phyloP scores from a whole-genome alignment of 1,140 invertebrate species.

The Heliconius hewitsoni region DNA sequence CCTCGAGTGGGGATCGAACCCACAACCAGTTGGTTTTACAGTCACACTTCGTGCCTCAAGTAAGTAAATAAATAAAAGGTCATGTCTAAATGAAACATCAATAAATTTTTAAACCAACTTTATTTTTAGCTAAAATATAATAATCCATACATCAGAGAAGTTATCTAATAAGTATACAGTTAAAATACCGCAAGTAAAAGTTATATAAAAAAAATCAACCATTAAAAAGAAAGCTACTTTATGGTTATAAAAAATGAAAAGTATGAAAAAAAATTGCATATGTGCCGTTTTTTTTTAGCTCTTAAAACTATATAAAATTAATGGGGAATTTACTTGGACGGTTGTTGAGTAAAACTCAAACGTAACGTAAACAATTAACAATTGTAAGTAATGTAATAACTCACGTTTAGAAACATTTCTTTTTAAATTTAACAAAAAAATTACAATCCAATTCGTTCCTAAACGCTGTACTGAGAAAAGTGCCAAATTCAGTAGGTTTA shows the following conservation, averaged over 20 bases:
- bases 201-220: conserved; percentile 57
- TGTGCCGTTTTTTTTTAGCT: conserved; percentile 61
- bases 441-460: background rate
- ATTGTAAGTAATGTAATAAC: conserved; percentile 28
- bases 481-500: background rate
- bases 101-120: conserved; percentile 78
- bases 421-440: background rate
- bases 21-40: too few relatives aligned
- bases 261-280: conserved; percentile 30
- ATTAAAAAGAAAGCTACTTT: conserved; percentile 60
- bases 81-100: conserved; percentile 56
- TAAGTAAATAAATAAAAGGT: background rate
- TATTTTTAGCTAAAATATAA: conserved; percentile 82
- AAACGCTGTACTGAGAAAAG: background rate
- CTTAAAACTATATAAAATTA: conserved; percentile 47
- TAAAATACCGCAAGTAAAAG: conserved; percentile 62
- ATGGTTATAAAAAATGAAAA: conserved; percentile 1
- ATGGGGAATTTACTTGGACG: conserved; percentile 63
- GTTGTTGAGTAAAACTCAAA: conserved; percentile 52
- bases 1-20: too few relatives aligned
- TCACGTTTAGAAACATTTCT: conserved; percentile 23
- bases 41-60: too few relatives aligned
- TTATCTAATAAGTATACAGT: conserved; percentile 72
- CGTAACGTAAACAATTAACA: conserved; percentile 38
- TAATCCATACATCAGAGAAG: conserved; percentile 81